phyloP scores from a whole-genome alignment of 2,797 vertebrate genomes.

The Rhinogobio ventralis region DNA sequence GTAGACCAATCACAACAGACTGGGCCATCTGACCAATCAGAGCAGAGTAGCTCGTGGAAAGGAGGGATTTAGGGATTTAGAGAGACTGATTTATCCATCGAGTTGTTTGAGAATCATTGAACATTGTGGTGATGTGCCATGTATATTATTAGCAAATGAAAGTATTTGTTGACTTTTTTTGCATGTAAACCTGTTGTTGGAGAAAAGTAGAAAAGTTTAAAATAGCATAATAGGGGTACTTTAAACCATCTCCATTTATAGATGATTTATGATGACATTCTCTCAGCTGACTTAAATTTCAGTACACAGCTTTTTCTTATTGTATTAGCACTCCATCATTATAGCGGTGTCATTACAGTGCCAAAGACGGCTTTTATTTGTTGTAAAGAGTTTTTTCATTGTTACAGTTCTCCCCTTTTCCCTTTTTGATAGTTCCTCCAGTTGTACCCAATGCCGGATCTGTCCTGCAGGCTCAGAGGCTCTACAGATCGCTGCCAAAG shows the following conservation, averaged over 20 bases:
- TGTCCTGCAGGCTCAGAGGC: conserved; percentile 84
- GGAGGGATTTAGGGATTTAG: too few species aligned
- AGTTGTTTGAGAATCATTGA: too few species aligned
- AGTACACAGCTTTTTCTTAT: not conserved
- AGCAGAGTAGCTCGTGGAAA: too few species aligned
- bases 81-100: too few species aligned
- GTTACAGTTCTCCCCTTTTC: not conserved
- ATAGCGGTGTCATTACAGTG: not conserved
- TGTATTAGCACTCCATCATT: not conserved
- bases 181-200: too few species aligned
- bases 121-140: too few species aligned
- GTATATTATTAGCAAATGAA: too few species aligned
- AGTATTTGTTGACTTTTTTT: too few species aligned
- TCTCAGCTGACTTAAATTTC: not conserved
- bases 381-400: not conserved
- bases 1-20: too few species aligned
- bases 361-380: not conserved
- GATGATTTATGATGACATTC: not conserved
- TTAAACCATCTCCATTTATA: not conserved
- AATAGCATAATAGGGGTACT: too few species aligned
- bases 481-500: conserved; percentile 69
- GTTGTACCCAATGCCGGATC: conserved; percentile 75
- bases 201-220: too few species aligned
- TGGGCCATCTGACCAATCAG: too few species aligned
- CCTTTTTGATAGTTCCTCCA: conserved; percentile 73